These are phyloP conservation scores for Mya arenaria DNA, from an alignment of 1,140 invertebrate species.

Conservation along the genomic window DNA sequence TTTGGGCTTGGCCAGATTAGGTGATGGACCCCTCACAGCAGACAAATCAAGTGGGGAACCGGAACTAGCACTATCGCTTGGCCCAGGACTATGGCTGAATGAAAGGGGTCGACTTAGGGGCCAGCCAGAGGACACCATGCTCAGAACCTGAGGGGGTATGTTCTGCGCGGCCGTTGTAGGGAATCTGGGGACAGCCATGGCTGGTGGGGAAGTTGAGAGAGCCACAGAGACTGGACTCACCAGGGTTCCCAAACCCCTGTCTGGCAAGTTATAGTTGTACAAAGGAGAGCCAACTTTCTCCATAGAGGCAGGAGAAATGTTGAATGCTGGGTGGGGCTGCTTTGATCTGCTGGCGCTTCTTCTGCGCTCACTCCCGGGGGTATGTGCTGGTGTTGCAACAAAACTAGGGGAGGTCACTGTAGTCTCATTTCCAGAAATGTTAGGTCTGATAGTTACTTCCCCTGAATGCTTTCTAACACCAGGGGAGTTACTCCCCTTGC, in stretches of 20 bases:
- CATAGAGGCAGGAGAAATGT: conserved; percentile 50
- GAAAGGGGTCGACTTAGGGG: neutral
- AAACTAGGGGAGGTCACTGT: neutral
- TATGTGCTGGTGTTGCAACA: neutral
- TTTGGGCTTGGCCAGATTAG: conserved; percentile 55
- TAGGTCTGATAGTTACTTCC: neutral
- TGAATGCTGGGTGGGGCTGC: conserved; percentile 49
- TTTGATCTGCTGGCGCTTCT: neutral
- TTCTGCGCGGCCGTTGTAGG: conserved; percentile 12
- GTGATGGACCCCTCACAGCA: neutral
- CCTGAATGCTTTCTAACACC: neutral
- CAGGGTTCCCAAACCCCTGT: conserved; percentile 70
- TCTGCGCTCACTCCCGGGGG: conserved; percentile 18
- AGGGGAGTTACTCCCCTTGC: neutral
- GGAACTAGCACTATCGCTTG: conserved; percentile 37
- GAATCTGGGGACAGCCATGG: conserved; percentile 51
- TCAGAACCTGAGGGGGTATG: conserved; percentile 23
- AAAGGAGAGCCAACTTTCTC: conserved; percentile 60
- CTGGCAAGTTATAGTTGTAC: conserved; percentile 77
- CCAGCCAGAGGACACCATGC: conserved; percentile 58
- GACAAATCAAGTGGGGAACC: conserved; percentile 74
- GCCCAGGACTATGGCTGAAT: conserved; percentile 16
- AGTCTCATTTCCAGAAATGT: neutral
- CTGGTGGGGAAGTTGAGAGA: conserved; percentile 34
- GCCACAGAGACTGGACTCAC: conserved; percentile 1